Evolutionary conservation across 1,140 invertebrate genomes (phyloP), one percentile per base, ranked within the genome.

Genomic region (Drosophila ogumai): DNA sequence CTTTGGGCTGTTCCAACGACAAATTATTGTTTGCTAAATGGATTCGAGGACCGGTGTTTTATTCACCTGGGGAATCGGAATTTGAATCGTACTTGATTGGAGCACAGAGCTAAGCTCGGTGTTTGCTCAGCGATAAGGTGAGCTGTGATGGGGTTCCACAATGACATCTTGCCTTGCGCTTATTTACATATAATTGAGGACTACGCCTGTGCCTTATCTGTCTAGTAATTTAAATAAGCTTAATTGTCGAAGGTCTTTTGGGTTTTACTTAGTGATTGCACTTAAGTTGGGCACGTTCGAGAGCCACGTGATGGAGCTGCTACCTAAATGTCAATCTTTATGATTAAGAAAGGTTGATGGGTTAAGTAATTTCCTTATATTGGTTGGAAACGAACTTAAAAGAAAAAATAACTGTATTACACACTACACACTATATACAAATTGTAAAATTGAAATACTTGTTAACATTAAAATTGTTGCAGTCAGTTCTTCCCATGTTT

Each of bases 21-120:
- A 71, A 73, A 71, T 58, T 71, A 22, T 73, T 84, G 57, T 67
- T 82, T 82, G 55, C 59, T 17, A 36, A 72, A 31, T 69, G 64
- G 49, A 36, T 72, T 19, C 50, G 46, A 38, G 66, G 61, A 69
- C 66, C 66, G 66, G 66, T 69, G 66, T 69, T 69, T 32, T 31
- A 54, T 69, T 44, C 52, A 71, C 25, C 38, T 22, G 36, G 58
- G 34, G 46, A 52, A 43, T 66, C 28, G 52, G 17, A 19, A 36
- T 34, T 54, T 28, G 38, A 55, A 38, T 46, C 41, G 57, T 49
- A 54, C 54, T 74, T 74, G 69, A 74, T 74, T 74, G 69, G 57
- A 75, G 66, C 46, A 22, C 46, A 22, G 46, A 40, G 66, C 46
- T 44, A 41, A 66, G 47, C 40, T 25, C 40, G 13, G 25, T 73